A percentile compares a stretch with the other conserved stretches of the same genome.
Conservation (phyloP, 2,113 vertebrate species). For the Neotoma lepida region DNA sequence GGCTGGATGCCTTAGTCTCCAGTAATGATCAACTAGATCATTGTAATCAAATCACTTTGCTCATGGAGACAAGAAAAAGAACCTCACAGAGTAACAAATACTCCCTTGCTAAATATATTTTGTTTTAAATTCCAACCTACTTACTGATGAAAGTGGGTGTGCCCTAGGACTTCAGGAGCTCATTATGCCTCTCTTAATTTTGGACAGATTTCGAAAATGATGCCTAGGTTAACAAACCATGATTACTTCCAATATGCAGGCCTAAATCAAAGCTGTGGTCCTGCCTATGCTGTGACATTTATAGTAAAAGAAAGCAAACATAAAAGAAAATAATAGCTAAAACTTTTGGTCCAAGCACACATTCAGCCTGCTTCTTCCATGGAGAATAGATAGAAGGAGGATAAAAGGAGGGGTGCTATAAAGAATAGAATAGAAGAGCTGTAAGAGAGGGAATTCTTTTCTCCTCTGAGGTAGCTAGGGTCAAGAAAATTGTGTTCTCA, state of each 20-base stretch:
- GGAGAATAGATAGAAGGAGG: too few species aligned
- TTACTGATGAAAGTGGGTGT: not conserved
- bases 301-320: not conserved
- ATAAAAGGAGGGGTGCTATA: accelerated
- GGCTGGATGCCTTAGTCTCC: not conserved
- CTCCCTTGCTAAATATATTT: not conserved
- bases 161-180: not conserved
- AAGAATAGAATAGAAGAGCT: not conserved
- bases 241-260: not conserved
- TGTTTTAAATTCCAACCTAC: not conserved
- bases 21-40: not conserved
- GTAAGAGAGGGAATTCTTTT: accelerated
- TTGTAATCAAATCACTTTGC: not conserved
- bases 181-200: not conserved
- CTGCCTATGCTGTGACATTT: not conserved
- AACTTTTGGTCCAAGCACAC: not conserved
- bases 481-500: not conserved
- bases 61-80: not conserved
- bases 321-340: not conserved
- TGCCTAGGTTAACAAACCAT: not conserved
- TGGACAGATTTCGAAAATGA: not conserved
- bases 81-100: not conserved
- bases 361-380: not conserved
- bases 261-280: not conserved
- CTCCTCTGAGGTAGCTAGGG: not conserved